Percentiles rank a stretch among this genome's conserved stretches.
Conservation (phyloP, 2,888 invertebrate genomes). For the Orthonychiurus folsomi region DNA sequence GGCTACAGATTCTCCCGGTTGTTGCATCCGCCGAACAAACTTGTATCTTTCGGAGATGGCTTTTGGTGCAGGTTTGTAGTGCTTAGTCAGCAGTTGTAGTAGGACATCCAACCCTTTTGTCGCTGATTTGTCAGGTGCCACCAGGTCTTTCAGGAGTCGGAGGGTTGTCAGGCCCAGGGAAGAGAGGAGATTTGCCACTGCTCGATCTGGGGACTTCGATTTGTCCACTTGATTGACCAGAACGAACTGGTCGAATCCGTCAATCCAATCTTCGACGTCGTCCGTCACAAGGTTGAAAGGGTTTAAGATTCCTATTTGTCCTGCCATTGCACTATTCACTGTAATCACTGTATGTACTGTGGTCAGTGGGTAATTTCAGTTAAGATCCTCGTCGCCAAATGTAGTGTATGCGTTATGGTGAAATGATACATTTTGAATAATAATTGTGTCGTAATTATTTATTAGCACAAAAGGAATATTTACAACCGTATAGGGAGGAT, state of each 20-base stretch:
- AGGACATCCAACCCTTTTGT: not conserved
- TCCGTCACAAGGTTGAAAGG: slow-evolving; percentile 12
- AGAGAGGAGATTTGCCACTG: slow-evolving; percentile 13
- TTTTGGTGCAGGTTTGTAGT: no score
- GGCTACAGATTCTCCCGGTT: slow-evolving; percentile 12
- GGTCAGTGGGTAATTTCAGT: no score
- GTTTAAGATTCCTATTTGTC: slow-evolving; percentile 7
- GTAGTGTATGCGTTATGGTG: no score
- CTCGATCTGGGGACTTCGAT: not conserved
- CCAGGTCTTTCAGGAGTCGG: slow-evolving; percentile 3
- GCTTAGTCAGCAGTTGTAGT: not conserved
- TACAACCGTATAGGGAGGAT: no score
- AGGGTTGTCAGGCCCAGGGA: slow-evolving; percentile 9
- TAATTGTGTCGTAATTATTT: no score
- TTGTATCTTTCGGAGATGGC: slow-evolving; percentile 15
- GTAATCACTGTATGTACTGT: no score
- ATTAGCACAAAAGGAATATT: no score
- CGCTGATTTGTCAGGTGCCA: slow-evolving; percentile 13
- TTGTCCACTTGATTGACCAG: slow-evolving; percentile 11
- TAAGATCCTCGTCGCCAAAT: slow-evolving; percentile 4
- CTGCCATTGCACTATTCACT: no score
- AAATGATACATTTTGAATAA: no score
- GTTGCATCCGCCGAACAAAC: slow-evolving; percentile 11
- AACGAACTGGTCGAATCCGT: slow-evolving; percentile 11
- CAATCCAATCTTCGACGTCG: slow-evolving; percentile 17